Base-by-base conservation (phyloP, 2,888 invertebrate species). In the Alitta virens region DNA sequence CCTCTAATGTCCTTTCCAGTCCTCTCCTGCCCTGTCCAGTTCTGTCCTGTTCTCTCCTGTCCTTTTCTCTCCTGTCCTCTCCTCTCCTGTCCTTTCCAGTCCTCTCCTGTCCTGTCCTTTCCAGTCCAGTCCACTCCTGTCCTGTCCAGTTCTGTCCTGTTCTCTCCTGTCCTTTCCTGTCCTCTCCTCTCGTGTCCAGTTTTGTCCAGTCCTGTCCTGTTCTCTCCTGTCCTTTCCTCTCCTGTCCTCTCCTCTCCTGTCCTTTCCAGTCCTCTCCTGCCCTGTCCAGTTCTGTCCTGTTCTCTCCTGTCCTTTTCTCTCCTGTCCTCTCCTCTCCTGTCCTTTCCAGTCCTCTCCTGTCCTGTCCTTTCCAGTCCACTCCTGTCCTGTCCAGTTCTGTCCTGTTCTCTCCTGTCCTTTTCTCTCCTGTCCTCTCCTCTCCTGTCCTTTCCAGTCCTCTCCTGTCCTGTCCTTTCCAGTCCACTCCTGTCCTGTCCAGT, bases 21-120 rank as follows among this genome's bases (percentile, higher is more conserved):
- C n/a, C n/a, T n/a, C n/a, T n/a, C n/a, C n/a, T 56, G 23, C 40
- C 43, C 56, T 56, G 38, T 56, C 43, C 56, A 43, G n/a, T 46
- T n/a, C 46, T 46, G n/a, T 46, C 46, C 46, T 46, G n/a, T 46
- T n/a, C 46, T 46, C 3, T 46, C 46, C 46, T 46, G n/a, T 46
- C 46, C 46, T 46, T 5, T 46, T n/a, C 46, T 46, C 3, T 46
- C 46, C 46, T 46, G n/a, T 46, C 46, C 46, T 46, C 3, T 46
- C 46, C 46, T 46, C 3, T 40, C 40, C 40, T 40, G 40, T 40
- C 40, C 40, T 40, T 9, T 16, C 40, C 40, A 12, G n/a, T 46
- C 46, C n/a, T 46, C 3, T 46, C 46, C 46, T 46, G n/a, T 46
- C 46, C 46, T 46, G n/a, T 46, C 46, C 46, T 46, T 5, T 40